phyloP scores from a whole-genome alignment of 1,140 invertebrate genomes.

The Rhyzopertha dominica region DNA sequence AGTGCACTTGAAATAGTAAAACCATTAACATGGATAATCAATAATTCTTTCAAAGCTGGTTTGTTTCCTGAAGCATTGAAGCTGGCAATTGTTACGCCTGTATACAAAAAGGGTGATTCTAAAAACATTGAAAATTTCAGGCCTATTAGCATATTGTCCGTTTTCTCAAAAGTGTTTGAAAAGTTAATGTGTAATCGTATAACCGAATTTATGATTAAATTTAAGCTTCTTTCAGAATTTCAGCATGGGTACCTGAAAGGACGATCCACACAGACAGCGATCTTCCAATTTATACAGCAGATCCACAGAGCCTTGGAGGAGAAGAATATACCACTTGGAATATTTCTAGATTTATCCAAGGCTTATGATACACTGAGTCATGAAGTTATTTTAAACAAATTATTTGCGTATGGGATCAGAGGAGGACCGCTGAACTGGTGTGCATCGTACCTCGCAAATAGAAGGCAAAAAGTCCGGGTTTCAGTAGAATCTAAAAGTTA shows the following conservation, averaged over 20 bases:
- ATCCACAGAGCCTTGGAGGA: slow-evolving; percentile 7
- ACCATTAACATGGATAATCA: slow-evolving; percentile 12
- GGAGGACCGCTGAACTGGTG: slow-evolving; percentile 9
- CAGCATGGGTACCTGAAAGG: slow-evolving; percentile 14
- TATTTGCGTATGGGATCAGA: slow-evolving; percentile 6
- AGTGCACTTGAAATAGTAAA: slow-evolving; percentile 1
- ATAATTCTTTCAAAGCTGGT: slow-evolving; percentile 6
- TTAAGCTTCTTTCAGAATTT: background rate
- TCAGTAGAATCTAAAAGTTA: too few relatives aligned
- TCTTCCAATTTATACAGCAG: slow-evolving; percentile 2
- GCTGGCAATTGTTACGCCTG: slow-evolving; percentile 5
- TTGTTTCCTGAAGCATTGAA: slow-evolving; percentile 13
- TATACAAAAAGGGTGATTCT: slow-evolving; percentile 9
- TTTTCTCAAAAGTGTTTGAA: slow-evolving; percentile 15
- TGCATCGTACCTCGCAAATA: slow-evolving; percentile 5
- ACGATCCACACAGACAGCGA: slow-evolving; percentile 6
- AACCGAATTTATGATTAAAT: slow-evolving; percentile 3
- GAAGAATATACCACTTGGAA: slow-evolving; percentile 5
- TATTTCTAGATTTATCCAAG: slow-evolving; percentile 12
- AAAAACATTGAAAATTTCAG: slow-evolving; percentile 12
- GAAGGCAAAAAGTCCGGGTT: slow-evolving; percentile 7
- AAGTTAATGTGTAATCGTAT: slow-evolving; percentile 4
- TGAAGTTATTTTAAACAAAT: slow-evolving; percentile 6
- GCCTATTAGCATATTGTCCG: slow-evolving; percentile 8
- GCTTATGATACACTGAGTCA: slow-evolving; percentile 13